Evolutionary conservation across 2,888 invertebrate species (phyloP).

Genomic region (Oscheius onirici): DNA sequence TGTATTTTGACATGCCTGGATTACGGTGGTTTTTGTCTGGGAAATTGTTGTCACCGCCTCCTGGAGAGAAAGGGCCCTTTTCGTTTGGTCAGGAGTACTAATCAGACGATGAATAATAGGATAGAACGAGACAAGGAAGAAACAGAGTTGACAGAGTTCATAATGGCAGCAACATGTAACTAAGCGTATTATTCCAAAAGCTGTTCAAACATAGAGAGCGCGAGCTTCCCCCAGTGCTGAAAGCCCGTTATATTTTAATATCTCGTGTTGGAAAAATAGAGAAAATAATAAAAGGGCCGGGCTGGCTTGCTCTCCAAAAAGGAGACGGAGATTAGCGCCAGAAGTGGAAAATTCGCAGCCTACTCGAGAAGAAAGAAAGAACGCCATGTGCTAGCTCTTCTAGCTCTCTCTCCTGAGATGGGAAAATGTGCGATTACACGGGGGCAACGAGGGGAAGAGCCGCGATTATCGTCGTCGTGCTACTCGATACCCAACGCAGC

Average conservation of each 20-base stretch:
- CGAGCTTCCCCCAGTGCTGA: too few relatives aligned
- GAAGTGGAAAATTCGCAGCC: slow-evolving; percentile 22
- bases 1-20: too few relatives aligned
- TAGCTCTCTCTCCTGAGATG: not conserved
- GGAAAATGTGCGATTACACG: slow-evolving; percentile 26
- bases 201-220: slow-evolving; percentile 2
- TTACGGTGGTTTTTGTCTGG: too few relatives aligned
- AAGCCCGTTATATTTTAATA: too few relatives aligned
- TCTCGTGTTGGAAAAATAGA: too few relatives aligned
- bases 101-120: too few relatives aligned
- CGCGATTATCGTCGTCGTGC: slow-evolving; percentile 27
- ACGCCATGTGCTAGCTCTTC: not conserved
- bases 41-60: too few relatives aligned
- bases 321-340: slow-evolving; percentile 6
- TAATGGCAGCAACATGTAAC: slow-evolving; percentile 13
- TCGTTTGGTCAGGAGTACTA: too few relatives aligned
- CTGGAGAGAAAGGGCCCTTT: too few relatives aligned
- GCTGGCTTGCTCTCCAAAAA: not conserved
- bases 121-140: not conserved
- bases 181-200: slow-evolving; percentile 1
- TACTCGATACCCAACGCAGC: slow-evolving; percentile 27
- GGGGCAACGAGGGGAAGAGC: slow-evolving; percentile 20
- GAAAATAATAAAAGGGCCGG: not conserved
- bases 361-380: slow-evolving; percentile 3
- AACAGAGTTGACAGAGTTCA: slow-evolving; percentile 4